Percentiles rank a stretch among this genome's conserved stretches.
phyloP scores from a whole-genome alignment of 2,888 invertebrate genomes.

The Cephus spinipes region DNA sequence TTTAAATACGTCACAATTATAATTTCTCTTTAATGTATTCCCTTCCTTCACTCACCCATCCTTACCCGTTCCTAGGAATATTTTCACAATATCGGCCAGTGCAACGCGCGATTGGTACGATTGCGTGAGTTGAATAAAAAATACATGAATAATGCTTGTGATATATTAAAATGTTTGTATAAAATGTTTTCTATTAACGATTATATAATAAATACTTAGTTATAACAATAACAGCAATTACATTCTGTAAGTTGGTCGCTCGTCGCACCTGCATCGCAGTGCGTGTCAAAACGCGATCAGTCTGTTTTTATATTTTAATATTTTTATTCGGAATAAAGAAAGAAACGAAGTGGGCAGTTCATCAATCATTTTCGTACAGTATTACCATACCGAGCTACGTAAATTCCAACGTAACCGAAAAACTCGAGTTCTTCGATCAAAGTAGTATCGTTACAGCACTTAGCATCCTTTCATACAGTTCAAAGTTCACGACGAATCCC shows the following conservation, averaged over 20 bases:
- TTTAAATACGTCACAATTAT: background rate
- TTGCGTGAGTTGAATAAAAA: constrained; percentile 1
- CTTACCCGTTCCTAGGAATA: background rate
- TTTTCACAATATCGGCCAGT: background rate
- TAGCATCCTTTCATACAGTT: background rate
- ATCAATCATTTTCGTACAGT: background rate
- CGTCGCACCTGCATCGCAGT: constrained; percentile 1
- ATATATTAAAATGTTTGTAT: constrained; percentile 53
- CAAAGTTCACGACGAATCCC: background rate
- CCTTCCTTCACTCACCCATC: background rate
- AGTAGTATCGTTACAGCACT: background rate
- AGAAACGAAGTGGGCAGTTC: background rate
- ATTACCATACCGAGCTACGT: background rate
- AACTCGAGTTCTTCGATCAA: constrained; percentile 1
- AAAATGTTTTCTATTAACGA: constrained; percentile 60
- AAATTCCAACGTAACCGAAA: background rate
- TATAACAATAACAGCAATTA: constrained; percentile 53
- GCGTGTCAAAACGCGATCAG: constrained; percentile 17
- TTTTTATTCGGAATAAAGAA: background rate
- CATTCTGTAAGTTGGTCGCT: constrained; percentile 12
- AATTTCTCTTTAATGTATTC: background rate
- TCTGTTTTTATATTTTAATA: constrained; percentile 16
- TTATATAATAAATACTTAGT: constrained; percentile 65
- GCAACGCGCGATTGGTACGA: background rate
- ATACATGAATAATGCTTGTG: constrained; percentile 46